Percentiles rank a stretch among this genome's conserved stretches.
Evolutionary conservation across 2,797 vertebrate species (phyloP).

Genomic region (Platalea minor): DNA sequence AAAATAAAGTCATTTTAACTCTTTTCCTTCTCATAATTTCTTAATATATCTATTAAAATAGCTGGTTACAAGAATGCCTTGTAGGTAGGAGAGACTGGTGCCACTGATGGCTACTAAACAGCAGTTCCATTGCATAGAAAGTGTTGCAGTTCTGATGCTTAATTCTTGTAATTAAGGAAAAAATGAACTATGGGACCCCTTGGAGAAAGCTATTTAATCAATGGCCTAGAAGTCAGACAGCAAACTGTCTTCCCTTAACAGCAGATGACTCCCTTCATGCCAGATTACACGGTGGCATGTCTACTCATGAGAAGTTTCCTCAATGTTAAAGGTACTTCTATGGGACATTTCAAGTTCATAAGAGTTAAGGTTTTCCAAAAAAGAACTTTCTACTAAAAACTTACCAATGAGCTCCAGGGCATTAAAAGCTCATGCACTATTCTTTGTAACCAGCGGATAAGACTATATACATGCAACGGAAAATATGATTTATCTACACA

Average conservation of each 20-base stretch:
- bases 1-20: background rate
- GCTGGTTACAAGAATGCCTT: background rate
- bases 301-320: background rate
- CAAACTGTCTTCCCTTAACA: background rate
- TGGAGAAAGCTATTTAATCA: background rate
- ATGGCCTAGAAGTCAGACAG: background rate
- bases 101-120: background rate
- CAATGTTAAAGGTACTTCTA: background rate
- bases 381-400: background rate
- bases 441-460: background rate
- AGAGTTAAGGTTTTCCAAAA: background rate
- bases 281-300: background rate
- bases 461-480: background rate
- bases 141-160: background rate
- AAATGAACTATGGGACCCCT: fast-evolving
- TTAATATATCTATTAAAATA: background rate
- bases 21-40: background rate
- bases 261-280: background rate
- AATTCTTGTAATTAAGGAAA: background rate
- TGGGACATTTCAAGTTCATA: background rate
- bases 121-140: background rate
- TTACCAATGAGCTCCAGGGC: background rate
- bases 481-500: background rate
- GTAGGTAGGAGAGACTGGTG: background rate
- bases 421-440: background rate